Conservation (phyloP, 92 coral and sea anemone genomes). For the Umimayanthus chanpuru region DNA sequence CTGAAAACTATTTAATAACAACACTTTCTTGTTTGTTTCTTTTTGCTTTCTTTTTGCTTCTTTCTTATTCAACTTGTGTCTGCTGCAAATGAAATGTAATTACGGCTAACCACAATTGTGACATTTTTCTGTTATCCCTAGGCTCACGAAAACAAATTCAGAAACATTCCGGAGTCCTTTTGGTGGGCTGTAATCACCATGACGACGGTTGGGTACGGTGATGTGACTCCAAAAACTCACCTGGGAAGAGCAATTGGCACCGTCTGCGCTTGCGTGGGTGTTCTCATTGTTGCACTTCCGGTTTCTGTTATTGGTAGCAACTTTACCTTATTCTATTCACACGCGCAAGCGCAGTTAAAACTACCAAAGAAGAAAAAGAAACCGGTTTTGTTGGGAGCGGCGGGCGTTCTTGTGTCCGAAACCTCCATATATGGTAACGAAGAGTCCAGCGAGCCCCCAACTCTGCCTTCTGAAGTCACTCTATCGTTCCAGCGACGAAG, state of each 20-base stretch:
- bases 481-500: conserved; percentile 64
- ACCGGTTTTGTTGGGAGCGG: conserved; percentile 93
- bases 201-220: conserved; percentile 99
- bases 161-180: conserved; percentile 90
- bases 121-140: conserved; percentile 47
- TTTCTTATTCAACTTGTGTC: too few species aligned
- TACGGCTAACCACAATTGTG: background rate
- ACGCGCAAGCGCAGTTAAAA: conserved; percentile 97
- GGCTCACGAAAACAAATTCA: conserved; percentile 50
- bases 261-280: conserved; percentile 96
- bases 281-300: conserved; percentile 96
- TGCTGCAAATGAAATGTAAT: too few species aligned
- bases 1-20: too few species aligned
- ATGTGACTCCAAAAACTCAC: conserved; percentile 82
- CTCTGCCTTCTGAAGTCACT: conserved; percentile 52
- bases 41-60: too few species aligned
- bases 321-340: conserved; percentile 95
- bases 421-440: conserved; percentile 77
- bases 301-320: conserved; percentile 99
- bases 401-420: conserved; percentile 93
- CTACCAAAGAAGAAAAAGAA: conserved; percentile 92
- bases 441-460: conserved; percentile 44
- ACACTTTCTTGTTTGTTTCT: too few species aligned
- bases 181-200: conserved; percentile 99
- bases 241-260: conserved; percentile 88